Base-by-base conservation (phyloP, 1,140 invertebrate species). In the Solen grandis region DNA sequence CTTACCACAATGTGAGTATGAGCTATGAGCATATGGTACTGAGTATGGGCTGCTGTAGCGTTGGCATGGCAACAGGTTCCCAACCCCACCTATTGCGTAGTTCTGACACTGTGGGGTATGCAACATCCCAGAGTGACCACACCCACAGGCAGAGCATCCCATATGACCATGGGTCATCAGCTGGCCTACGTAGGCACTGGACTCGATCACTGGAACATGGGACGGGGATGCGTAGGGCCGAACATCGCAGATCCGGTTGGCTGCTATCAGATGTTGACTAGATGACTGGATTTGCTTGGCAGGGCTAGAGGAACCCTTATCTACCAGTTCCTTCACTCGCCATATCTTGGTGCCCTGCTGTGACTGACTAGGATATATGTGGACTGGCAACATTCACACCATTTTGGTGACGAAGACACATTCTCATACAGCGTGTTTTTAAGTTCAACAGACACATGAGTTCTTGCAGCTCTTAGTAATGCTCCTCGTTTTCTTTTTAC, bases 71-170 rank as follows among this genome's bases (percentile, higher is more conserved):
- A 69, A 81, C 22, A 88, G 76, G 75, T 82, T 88, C 5, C 85
- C 82, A 8, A 88, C 68, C 1, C 85, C 85, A 36, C 81, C 80
- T 10, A 88, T 72, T 13, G 81, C 84, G 60, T 82, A 85, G 5
- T 85, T 84, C 83, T 88, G 86, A 65, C 84, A 88, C 57, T 85
- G 82, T 22, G 19, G 74, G 50, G n/a, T 57, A 33, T 54, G 82
- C 36, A 66, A 82, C 60, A 74, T 81, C 69, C 55, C 82, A 54
- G 69, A 82, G 69, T 35, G 85, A 54, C 54, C 66, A 59, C 54
- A 79, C 68, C 60, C 66, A 62, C 54, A 77, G 50, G 27, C 59
- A 52, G 68, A 77, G 75, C 57, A 81, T 76, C 33, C 74, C 38
- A 75, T 76, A 81, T 57, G 85, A 27, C 68, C 60, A 69, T 63